phyloP scores from a whole-genome alignment of 2,888 invertebrate species.

The Patella ulyssiponensis region DNA sequence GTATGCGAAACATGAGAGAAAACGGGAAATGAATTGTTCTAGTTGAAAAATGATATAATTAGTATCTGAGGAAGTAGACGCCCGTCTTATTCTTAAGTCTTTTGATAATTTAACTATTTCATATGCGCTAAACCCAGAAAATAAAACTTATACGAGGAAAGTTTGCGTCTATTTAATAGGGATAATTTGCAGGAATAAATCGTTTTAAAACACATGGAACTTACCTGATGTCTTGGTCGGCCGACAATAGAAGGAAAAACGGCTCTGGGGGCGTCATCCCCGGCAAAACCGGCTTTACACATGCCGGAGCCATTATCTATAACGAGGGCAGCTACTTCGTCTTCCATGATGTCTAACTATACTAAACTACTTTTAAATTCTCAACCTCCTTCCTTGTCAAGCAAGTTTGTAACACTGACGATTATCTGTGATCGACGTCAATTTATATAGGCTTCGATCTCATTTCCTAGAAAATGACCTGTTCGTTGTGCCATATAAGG shows the following conservation, averaged over 20 bases:
- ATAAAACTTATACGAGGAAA: too few species aligned
- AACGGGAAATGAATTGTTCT: too few species aligned
- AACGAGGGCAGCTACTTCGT: slow-evolving; percentile 2
- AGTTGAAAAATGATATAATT: too few species aligned
- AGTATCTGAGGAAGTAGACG: too few species aligned
- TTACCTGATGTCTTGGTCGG: slow-evolving; percentile 6
- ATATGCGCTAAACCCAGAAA: too few species aligned
- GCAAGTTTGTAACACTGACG: not conserved
- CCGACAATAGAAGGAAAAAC: slow-evolving; percentile 5
- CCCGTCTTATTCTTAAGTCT: too few species aligned
- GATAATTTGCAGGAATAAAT: not conserved
- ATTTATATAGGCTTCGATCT: not conserved
- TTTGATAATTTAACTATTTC: too few species aligned
- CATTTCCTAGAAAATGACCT: not conserved
- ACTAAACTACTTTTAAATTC: not conserved
- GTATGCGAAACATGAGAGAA: too few species aligned
- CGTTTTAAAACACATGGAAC: not conserved
- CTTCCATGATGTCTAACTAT: not conserved
- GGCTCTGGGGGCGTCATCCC: slow-evolving; percentile 11
- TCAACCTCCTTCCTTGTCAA: not conserved
- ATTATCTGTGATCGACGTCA: not conserved
- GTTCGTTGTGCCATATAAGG: not conserved
- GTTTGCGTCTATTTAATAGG: too few species aligned
- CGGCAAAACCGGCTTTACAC: slow-evolving; percentile 11
- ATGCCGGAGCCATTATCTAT: slow-evolving; percentile 6